Conservation (phyloP, 1,140 invertebrate genomes). For the Zaprionus ghesquierei region DNA sequence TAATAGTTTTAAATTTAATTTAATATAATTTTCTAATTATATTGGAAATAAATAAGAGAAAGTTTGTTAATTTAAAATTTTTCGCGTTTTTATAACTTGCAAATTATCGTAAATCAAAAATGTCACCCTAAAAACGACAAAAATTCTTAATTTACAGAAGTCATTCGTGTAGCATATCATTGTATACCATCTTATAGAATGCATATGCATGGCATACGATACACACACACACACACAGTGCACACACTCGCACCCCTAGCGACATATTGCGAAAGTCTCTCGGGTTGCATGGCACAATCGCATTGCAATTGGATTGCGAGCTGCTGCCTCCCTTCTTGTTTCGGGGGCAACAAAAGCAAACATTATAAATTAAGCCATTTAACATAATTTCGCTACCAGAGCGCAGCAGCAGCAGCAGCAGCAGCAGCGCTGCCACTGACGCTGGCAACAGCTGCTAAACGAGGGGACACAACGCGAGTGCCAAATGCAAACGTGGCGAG, state of each 20-base stretch:
- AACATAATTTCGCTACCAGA: constrained; percentile 77
- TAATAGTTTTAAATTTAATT: no score
- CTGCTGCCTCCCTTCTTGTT: not conserved
- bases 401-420: constrained; percentile 8
- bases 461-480: constrained; percentile 70
- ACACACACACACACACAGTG: not conserved
- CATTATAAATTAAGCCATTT: constrained; percentile 79
- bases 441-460: constrained; percentile 69
- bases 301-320: constrained; percentile 55
- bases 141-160: not conserved
- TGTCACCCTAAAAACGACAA: not conserved
- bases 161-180: not conserved
- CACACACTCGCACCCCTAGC: constrained; percentile 13
- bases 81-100: not conserved
- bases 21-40: no score
- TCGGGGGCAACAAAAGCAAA: constrained; percentile 48
- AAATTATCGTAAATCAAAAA: not conserved
- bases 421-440: not conserved
- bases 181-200: not conserved
- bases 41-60: not conserved
- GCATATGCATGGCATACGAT: no score
- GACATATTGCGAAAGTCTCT: constrained; percentile 43
- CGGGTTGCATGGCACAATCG: constrained; percentile 42
- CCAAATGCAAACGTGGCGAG: constrained; percentile 42
- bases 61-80: not conserved